Base-by-base conservation (phyloP, 2,797 vertebrate genomes). In the Jordanella pulchra region DNA sequence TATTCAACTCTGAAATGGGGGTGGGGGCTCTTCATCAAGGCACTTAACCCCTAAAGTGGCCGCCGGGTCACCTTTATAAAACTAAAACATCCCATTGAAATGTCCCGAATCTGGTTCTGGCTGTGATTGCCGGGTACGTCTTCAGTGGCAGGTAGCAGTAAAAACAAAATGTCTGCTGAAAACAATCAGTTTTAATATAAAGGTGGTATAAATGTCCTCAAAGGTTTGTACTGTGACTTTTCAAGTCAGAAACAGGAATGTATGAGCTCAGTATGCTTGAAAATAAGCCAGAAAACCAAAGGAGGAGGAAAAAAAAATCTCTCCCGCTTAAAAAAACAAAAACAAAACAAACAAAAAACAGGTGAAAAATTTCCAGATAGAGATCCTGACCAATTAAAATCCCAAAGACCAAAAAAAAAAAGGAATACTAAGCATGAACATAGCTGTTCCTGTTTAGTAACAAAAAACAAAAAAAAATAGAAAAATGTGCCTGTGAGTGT, bases 21-120 rank as follows among this genome's bases (percentile, higher is more conserved):
- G 89, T 80, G 77, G 86, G 86, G 89, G 91, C 90, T 91, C 91
- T 88, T 89, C 82, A 86, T 81, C 90, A 93, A 93, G 92, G 92
- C 92, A 93, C 90, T 92, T 91, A 86, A 86, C 86, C 89, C 88
- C 88, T 39, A 35, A 89, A 87, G 80, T 87, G 85, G 89, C 88
- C 83, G 77, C 78, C 67, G 76, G 89, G 87, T 83, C 67, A 30
- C 69, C 42, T 86, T 78, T 84, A 89, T 74, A 79, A 86, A 88
- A 87, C 81, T 83, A 85, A 75, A 72, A 79, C 69, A 81, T 83
- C 72, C 72, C 68, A 80, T 47, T 72, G 83, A 85, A 74, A 72
- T 72, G 82, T 86, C 84, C 80, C 82, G 76, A 71, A 60, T 83
- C 85, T 77, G 77, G 81, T 82, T 87, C 51, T 86, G 87, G 85